phyloP scores from a whole-genome alignment of 2,113 vertebrate genomes.

The Psephotus haematonotus region DNA sequence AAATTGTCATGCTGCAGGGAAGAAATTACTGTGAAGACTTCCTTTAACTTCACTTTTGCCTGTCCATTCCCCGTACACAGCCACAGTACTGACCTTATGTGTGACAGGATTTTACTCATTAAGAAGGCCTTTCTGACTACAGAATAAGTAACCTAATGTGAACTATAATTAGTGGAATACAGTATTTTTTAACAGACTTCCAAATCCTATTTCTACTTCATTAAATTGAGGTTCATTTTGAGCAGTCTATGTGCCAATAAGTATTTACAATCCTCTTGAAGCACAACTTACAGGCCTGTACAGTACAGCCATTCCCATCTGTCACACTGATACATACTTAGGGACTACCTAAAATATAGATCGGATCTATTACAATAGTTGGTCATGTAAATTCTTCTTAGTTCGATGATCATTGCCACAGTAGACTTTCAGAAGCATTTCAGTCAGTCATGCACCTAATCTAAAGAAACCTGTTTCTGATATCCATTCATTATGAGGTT shows the following conservation, averaged over 20 bases:
- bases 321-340: slow-evolving; percentile 36
- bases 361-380: slow-evolving; percentile 17
- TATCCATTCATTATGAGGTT: neutral
- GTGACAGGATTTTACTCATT: neutral
- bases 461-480: slow-evolving; percentile 8
- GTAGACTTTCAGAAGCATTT: slow-evolving; percentile 12
- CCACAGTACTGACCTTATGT: neutral
- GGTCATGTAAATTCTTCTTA: slow-evolving; percentile 45
- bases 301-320: slow-evolving; percentile 21
- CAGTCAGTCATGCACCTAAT: neutral
- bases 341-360: slow-evolving; percentile 23
- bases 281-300: neutral
- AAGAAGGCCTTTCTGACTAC: neutral
- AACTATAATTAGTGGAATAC: neutral
- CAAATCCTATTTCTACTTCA: neutral
- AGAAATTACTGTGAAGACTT: neutral
- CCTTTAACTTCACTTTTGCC: neutral
- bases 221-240: neutral
- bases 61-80: neutral
- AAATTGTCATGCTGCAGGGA: neutral
- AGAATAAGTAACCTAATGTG: neutral
- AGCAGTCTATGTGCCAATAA: neutral
- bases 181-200: neutral
- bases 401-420: slow-evolving; percentile 10
- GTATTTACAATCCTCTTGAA: slow-evolving; percentile 27